Base-by-base conservation (phyloP, 2,113 vertebrate genomes). In the Pavo muticus region DNA sequence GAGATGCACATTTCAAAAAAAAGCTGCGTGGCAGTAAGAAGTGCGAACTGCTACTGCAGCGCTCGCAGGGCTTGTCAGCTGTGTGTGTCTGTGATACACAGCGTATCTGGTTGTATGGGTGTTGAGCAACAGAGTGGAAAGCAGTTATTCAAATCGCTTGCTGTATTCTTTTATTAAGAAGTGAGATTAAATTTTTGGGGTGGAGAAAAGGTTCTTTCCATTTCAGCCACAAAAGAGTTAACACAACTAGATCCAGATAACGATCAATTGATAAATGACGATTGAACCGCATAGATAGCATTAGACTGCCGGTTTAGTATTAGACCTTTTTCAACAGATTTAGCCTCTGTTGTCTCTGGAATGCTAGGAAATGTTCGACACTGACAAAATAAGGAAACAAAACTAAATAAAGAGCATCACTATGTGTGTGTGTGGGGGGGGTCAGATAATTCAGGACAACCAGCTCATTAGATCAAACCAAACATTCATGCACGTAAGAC, bases 231-330 rank as follows among this genome's bases (percentile, higher is more conserved):
- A 96, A 91, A 98, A 96, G 97, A 95, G 98, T 98, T 98, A 98
- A 98, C 92, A 93, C 95, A 97, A 94, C 91, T 95, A 94, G 94
- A 95, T 96, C 92, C 88, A 96, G 97, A 97, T 98, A 98, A 97
- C 67, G 90, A 98, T 98, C 98, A 97, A 98, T 97, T 97, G 97
- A 98, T 98, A 98, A 98, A 98, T 98, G 91, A 94, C 14, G 65
- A 97, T 97, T 97, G 97, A 98, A 95, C 95, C 97, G 94, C 96
- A 95, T 94, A 97, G 95, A 97, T 96, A 97, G 94, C 95, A 91
- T 96, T 97, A 97, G 96, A 97, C 97, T 97, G 96, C 95, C 87
- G 93, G 94, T 98, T 97, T 97, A 96, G 93, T 96, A 93, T 95
- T 89, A 97, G 83, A 96, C 90, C 72, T 96, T 96, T 97, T 97